Evolutionary conservation across 1,140 invertebrate species (phyloP), one percentile per base, ranked within the genome.

Genomic region (Sminthurinus signatus): DNA sequence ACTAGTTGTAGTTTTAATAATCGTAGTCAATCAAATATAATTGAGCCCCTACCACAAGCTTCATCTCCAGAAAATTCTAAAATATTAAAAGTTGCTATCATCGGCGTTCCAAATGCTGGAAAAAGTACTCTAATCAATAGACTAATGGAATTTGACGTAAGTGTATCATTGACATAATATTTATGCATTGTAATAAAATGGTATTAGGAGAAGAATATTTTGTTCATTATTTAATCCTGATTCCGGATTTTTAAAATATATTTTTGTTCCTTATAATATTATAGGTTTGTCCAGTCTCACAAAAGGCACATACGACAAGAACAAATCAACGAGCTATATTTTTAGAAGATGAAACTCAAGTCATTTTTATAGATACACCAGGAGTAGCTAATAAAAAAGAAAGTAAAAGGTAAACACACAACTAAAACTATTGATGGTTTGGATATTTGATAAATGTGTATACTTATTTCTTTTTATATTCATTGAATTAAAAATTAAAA

Each of bases 51-150:
- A n/a, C 5, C 8, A 4, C 44, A 5, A 10, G 17, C 8, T 14
- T 14, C 36, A 19, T 62, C 62, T 17, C 73, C 72, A 19, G 62
- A 55, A 14, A 72, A 80, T 73, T 66, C 79, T 10, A 73, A 72
- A 74, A 73, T 87, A 15, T 76, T 96, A 12, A 87, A 86, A 78
- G 85, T 96, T 29, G 88, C 92, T 5, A 85, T 98, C 29, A 82
- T 98, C 66, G 94, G 94, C 12, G 77, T 86, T 17, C 93, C 94
- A 21, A 97, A 97, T 81, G 85, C 85, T 63, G 94, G 94, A 44
- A 98, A 98, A 78, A 96, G 93, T 78, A 96, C 93, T 1, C 78
- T 98, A 2, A 87, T 94, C 32, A 98, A 98, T 81, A 80, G 84
- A 73, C 80, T 97, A 27, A 80, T 89, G 42, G 81, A 85, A 50